Conservation (phyloP, 2,113 vertebrate genomes). For the Chunga burmeisteri region DNA sequence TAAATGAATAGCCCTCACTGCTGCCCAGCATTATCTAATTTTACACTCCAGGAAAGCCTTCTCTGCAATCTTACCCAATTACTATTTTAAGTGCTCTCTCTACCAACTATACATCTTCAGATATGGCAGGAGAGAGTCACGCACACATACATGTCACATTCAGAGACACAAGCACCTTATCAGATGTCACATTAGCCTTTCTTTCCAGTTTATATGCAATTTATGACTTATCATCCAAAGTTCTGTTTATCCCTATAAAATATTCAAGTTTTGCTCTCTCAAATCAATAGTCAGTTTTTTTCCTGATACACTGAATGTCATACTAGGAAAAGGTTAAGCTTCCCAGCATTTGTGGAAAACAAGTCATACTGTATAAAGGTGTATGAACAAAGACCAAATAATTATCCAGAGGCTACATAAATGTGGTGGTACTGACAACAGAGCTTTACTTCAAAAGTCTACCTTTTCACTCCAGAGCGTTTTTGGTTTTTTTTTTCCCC, state of each 20-base stretch:
- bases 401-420: neutral
- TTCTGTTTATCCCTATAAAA: neutral
- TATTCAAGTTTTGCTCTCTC: neutral
- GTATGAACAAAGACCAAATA: neutral
- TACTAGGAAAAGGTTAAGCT: neutral
- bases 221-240: neutral
- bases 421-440: neutral
- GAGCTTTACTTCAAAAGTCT: neutral
- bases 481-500: no score
- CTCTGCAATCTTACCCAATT: no score
- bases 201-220: neutral
- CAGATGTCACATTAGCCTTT: neutral
- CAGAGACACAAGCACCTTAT: neutral
- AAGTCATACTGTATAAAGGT: neutral
- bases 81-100: neutral
- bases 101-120: neutral
- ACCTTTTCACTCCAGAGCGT: neutral
- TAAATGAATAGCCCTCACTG: neutral
- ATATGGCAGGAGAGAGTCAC: neutral
- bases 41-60: neutral
- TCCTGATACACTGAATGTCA: neutral
- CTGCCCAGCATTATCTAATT: neutral
- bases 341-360: neutral
- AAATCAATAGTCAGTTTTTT: neutral
- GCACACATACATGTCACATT: accelerated